Base-by-base conservation (phyloP, 2,888 invertebrate species). In the Idaea dimidiata region DNA sequence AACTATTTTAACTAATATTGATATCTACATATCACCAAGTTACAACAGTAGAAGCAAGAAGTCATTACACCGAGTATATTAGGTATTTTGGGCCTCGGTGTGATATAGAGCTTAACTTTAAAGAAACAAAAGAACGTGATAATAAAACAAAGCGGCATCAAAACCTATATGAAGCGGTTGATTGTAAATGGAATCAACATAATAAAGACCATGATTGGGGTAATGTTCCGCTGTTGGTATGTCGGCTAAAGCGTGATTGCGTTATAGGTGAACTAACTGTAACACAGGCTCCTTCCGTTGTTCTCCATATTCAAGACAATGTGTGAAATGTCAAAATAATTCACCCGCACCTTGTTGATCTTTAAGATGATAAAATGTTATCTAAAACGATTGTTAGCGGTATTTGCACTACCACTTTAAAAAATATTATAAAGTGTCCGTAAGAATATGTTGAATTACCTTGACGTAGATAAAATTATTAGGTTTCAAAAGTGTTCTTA, bases 191-290 rank as follows among this genome's bases (percentile, higher is more conserved):
- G n/a, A 54, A 54, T 17, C 54, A 54, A n/a, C 16, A 17, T 54
- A 71, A 69, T 71, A 77, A 73, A 75, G 74, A 77, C 76, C 74
- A 73, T 76, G 78, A 78, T 77, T 74, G 76, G 76, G 73, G 74
- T 75, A 77, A 82, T 84, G 84, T 88, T 87, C 87, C 87, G 84
- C 79, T 83, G 75, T 63, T 65, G 74, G 81, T 79, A 84, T 83
- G 81, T 82, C 80, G 88, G 87, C 72, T 83, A 78, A 79, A 75
- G 77, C 80, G 72, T 43, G 7, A 43, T 43, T 7, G 79, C 77
- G 80, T 78, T 81, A 80, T 79, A 77, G 80, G 78, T 80, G 78
- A 80, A 77, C 70, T 88, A 88, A 88, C 88, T 84, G 86, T 88
- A 81, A 72, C 73, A 74, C 76, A 74, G 68, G 67, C 74, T 74